These are phyloP conservation scores for Sarcophaga subvicina DNA, from an alignment of 2,888 invertebrate genomes.

Conservation along the genomic window DNA sequence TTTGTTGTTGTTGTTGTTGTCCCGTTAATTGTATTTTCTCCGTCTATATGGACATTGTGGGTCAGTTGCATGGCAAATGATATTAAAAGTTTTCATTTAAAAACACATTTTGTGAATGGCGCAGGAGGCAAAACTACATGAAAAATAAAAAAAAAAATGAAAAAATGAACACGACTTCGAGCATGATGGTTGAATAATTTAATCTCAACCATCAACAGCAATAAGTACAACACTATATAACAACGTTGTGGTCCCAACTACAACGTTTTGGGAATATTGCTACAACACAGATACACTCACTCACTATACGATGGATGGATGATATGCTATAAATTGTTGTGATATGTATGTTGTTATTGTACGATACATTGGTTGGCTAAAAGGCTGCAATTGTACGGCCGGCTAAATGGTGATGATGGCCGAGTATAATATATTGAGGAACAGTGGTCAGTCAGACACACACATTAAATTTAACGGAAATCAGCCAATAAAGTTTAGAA, in stretches of 20 bases:
- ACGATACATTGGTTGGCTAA: not conserved
- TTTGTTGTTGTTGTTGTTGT: constrained; percentile 33
- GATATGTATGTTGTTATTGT: constrained; percentile 11
- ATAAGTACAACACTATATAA: constrained; percentile 42
- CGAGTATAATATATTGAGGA: too few relatives aligned
- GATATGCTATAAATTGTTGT: constrained; percentile 31
- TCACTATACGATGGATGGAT: not conserved
- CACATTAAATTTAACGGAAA: too few relatives aligned
- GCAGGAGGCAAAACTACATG: constrained; percentile 1
- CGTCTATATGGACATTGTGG: constrained; percentile 43
- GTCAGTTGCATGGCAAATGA: constrained; percentile 62
- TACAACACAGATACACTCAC: not conserved
- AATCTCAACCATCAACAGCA: constrained; percentile 67
- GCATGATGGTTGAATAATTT: constrained; percentile 66
- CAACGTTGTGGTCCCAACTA: constrained; percentile 1
- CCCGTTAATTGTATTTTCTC: constrained; percentile 61
- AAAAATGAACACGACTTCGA: constrained; percentile 5
- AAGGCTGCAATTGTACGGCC: not conserved
- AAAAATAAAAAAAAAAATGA: not conserved
- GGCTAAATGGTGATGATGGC: not conserved
- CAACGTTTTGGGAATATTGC: constrained; percentile 20
- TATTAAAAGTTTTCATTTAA: constrained; percentile 66
- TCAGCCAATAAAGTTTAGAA: too few relatives aligned
- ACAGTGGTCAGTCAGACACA: too few relatives aligned
- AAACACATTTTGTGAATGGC: constrained; percentile 31